phyloP scores from a whole-genome alignment of 2,888 invertebrate species.

The Hymenopus coronatus region DNA sequence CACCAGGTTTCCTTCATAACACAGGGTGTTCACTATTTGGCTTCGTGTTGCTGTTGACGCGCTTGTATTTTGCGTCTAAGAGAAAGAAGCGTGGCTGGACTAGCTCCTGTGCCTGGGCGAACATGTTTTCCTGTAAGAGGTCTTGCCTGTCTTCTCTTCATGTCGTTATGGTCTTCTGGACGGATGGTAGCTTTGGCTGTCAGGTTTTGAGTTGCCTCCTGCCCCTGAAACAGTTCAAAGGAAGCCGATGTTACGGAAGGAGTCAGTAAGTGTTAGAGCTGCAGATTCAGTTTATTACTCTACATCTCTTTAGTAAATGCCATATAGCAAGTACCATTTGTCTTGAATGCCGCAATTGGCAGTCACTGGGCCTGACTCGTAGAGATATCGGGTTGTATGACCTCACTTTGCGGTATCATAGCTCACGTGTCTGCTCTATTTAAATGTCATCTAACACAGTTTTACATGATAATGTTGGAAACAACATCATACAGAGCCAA shows the following conservation, averaged over 20 bases:
- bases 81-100: constrained; percentile 45
- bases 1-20: not conserved
- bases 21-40: not conserved
- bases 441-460: too few species aligned
- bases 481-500: too few species aligned
- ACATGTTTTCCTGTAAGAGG: constrained; percentile 49
- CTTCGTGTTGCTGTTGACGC: constrained; percentile 39
- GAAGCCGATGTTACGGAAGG: not conserved
- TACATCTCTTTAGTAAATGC: too few species aligned
- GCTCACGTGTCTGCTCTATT: too few species aligned
- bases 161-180: constrained; percentile 23
- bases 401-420: too few species aligned
- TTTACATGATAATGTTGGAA: too few species aligned
- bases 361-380: too few species aligned
- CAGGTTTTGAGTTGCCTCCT: not conserved
- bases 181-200: not conserved
- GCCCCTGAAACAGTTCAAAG: constrained; percentile 16
- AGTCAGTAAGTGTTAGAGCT: not conserved
- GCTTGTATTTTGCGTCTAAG: constrained; percentile 47
- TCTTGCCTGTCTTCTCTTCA: constrained; percentile 34
- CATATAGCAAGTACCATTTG: too few species aligned
- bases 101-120: constrained; percentile 47
- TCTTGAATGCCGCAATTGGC: too few species aligned
- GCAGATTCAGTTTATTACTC: too few species aligned
- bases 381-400: too few species aligned